Conservation (phyloP, 2,888 invertebrate species). For the Phortica magna region DNA sequence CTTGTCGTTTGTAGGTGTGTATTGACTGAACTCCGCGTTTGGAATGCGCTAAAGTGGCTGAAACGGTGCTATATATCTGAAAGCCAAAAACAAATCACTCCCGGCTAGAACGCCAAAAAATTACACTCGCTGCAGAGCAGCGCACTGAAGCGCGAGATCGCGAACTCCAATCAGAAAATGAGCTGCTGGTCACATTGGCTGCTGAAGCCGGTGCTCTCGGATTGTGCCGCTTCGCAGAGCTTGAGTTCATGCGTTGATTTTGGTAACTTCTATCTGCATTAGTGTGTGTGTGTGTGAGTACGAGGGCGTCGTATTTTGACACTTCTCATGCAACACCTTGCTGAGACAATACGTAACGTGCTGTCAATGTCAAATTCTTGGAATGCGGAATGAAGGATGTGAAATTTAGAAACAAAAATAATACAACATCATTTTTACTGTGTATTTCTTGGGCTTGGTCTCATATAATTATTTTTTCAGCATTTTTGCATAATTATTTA, state of each 20-base stretch:
- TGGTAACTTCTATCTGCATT: background rate
- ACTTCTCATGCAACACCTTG: constrained; percentile 62
- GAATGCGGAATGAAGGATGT: background rate
- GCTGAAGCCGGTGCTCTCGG: background rate
- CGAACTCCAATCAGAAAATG: constrained; percentile 27
- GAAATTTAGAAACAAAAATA: background rate
- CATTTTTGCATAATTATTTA: no score
- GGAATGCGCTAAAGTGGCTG: constrained; percentile 62
- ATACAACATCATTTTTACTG: background rate
- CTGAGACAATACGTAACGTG: background rate
- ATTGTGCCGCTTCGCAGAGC: constrained; percentile 15
- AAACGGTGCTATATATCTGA: constrained; percentile 64
- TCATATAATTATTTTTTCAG: no score
- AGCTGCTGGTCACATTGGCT: constrained; percentile 16
- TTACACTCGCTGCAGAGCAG: constrained; percentile 42
- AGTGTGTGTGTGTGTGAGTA: constrained; percentile 27
- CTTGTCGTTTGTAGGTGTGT: background rate
- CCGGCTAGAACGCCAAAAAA: background rate
- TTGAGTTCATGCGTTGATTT: background rate
- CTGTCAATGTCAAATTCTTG: constrained; percentile 19
- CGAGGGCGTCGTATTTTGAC: constrained; percentile 60
- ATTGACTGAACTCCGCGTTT: constrained; percentile 45
- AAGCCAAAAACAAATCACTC: constrained; percentile 35
- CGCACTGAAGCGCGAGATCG: constrained; percentile 68
- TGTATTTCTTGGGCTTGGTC: background rate